These are phyloP conservation scores for Mesochorus sp. DNA, from an alignment of 2,888 invertebrate species.

Conservation along the genomic window DNA sequence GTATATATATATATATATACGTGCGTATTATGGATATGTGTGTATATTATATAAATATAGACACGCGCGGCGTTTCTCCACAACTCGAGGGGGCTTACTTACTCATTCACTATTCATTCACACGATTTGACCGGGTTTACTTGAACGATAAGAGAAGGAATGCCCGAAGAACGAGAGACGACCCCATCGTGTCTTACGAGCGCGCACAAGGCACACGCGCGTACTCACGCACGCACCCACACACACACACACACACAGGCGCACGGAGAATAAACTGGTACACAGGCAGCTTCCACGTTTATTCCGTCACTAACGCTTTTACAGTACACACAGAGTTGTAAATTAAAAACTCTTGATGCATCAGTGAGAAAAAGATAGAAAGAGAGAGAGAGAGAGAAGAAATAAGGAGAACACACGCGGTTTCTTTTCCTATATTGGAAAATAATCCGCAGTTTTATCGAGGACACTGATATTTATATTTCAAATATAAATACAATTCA, in stretches of 20 bases:
- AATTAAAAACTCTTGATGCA: too few species aligned
- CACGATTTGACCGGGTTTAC: conserved; percentile 47
- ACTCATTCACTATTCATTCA: conserved; percentile 47
- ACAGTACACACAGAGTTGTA: conserved; percentile 16
- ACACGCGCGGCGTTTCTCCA: not conserved
- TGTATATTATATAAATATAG: conserved; percentile 11
- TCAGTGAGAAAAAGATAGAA: too few species aligned
- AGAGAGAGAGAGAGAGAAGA: too few species aligned
- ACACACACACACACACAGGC: conserved; percentile 5
- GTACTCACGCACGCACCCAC: conserved; percentile 34
- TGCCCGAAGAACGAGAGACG: conserved; percentile 41
- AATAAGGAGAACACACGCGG: too few species aligned
- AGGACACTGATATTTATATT: conserved; percentile 30
- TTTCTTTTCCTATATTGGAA: too few species aligned
- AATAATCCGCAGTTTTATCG: conserved; percentile 29
- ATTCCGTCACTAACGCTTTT: conserved; percentile 20
- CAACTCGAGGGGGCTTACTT: conserved; percentile 4
- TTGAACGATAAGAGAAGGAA: conserved; percentile 40
- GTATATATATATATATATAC: conserved; percentile 4
- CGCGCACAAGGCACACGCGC: conserved; percentile 29
- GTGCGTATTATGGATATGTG: not conserved
- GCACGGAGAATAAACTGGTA: conserved; percentile 3
- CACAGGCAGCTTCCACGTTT: conserved; percentile 51
- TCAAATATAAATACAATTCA: too few species aligned
- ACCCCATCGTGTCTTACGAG: conserved; percentile 31